phyloP scores from a whole-genome alignment of 1,140 invertebrate genomes.

The Neelides sp. region DNA sequence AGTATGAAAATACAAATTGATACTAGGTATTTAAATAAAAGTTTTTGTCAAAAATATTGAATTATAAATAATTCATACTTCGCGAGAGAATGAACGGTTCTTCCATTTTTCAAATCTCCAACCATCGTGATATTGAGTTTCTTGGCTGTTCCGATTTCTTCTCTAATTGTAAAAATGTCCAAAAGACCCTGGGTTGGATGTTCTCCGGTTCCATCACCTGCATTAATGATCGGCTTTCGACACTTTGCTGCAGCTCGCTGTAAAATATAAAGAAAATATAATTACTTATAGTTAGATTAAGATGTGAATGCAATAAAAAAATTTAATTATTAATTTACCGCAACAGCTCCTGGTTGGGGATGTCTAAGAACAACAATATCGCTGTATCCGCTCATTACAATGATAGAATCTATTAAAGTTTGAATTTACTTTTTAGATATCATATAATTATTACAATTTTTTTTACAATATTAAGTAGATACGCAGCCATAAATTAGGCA shows the following conservation, averaged over 20 bases:
- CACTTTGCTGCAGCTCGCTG: constrained; percentile 66
- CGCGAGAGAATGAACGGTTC: constrained; percentile 95
- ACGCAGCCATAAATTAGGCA: neutral
- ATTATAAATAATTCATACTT: constrained; percentile 36
- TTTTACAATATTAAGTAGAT: too few relatives aligned
- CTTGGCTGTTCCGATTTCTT: constrained; percentile 98
- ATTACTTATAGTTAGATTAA: constrained; percentile 8
- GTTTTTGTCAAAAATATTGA: constrained; percentile 2
- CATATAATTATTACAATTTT: neutral
- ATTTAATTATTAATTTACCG: constrained; percentile 46
- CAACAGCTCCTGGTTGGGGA: constrained; percentile 79
- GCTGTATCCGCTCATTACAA: constrained; percentile 71
- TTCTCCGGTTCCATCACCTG: constrained; percentile 88
- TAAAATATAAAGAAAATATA: constrained; percentile 29
- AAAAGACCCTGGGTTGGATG: constrained; percentile 93
- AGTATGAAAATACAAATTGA: neutral
- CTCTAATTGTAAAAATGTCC: constrained; percentile 94
- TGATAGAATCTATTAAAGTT: constrained; percentile 53
- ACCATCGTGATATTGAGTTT: constrained; percentile 83
- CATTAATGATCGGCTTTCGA: constrained; percentile 87
- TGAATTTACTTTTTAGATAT: constrained; percentile 9
- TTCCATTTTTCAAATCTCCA: constrained; percentile 92
- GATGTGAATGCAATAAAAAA: neutral
- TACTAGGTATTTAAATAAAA: neutral
- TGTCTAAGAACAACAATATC: constrained; percentile 91